phyloP scores from a whole-genome alignment of 2,113 vertebrate species.

The Heptranchias perlo region DNA sequence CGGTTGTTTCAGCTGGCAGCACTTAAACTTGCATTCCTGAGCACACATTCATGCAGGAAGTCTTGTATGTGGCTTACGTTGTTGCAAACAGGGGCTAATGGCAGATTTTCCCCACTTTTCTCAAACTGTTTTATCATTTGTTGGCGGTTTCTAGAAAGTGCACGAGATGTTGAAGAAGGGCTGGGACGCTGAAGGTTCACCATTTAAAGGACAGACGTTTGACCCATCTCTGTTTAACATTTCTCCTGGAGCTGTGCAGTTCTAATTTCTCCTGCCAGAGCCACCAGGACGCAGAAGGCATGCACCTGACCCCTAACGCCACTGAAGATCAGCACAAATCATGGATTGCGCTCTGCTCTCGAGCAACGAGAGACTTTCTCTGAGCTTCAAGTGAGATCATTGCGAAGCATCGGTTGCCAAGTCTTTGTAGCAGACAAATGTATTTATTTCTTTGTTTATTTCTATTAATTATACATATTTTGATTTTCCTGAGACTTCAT shows the following conservation, averaged over 20 bases:
- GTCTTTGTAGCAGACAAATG: background rate
- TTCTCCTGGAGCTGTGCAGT: conserved; percentile 85
- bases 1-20: background rate
- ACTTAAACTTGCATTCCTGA: background rate
- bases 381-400: background rate
- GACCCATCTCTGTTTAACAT: conserved; percentile 96
- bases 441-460: conserved; percentile 20
- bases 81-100: background rate
- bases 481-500: background rate
- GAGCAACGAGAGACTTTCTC: background rate
- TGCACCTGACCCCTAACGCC: background rate
- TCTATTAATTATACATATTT: background rate
- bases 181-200: conserved; percentile 94
- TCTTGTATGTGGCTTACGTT: background rate
- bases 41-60: background rate
- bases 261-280: conserved; percentile 58
- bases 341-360: background rate
- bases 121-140: background rate
- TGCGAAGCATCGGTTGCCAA: background rate
- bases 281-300: no score
- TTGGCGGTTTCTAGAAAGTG: conserved; percentile 71
- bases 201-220: conserved; percentile 86
- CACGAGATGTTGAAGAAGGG: conserved; percentile 98
- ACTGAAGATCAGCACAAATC: background rate
- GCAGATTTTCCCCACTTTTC: background rate